These are phyloP conservation scores for Apodemus sylvaticus DNA, from an alignment of 2,113 vertebrate species.

Conservation along the genomic window DNA sequence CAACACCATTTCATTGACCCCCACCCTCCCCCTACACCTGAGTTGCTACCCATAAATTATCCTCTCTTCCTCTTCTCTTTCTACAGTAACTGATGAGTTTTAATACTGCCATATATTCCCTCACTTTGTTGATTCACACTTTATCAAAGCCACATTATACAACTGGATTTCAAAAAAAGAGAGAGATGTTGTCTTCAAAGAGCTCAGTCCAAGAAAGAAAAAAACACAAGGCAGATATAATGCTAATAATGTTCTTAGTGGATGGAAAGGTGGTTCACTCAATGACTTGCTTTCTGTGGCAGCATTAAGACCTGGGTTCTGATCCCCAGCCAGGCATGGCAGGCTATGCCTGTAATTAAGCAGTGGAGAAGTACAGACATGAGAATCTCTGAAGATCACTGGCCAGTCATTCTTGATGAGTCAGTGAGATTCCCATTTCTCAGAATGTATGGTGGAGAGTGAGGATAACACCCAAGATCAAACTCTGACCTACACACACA, in stretches of 20 bases:
- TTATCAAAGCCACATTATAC: neutral
- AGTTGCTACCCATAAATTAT: neutral
- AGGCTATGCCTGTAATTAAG: neutral
- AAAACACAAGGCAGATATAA: neutral
- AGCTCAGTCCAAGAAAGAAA: neutral
- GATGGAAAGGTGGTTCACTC: neutral
- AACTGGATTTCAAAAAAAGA: neutral
- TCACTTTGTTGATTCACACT: neutral
- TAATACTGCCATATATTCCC: neutral
- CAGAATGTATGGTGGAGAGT: neutral
- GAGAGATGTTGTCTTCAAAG: neutral
- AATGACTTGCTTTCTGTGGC: neutral
- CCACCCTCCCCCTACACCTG: neutral
- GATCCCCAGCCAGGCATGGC: neutral
- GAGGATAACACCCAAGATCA: neutral
- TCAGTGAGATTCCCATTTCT: neutral
- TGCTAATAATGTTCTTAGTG: neutral
- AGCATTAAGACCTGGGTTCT: neutral
- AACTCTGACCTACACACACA: neutral
- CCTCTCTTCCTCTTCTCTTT: neutral
- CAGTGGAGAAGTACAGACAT: neutral
- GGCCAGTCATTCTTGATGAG: neutral
- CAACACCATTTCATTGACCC: neutral
- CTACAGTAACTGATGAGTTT: neutral
- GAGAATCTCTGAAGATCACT: neutral